Conservation (phyloP, 2,797 vertebrate genomes). For the Acanthurus lineatus region DNA sequence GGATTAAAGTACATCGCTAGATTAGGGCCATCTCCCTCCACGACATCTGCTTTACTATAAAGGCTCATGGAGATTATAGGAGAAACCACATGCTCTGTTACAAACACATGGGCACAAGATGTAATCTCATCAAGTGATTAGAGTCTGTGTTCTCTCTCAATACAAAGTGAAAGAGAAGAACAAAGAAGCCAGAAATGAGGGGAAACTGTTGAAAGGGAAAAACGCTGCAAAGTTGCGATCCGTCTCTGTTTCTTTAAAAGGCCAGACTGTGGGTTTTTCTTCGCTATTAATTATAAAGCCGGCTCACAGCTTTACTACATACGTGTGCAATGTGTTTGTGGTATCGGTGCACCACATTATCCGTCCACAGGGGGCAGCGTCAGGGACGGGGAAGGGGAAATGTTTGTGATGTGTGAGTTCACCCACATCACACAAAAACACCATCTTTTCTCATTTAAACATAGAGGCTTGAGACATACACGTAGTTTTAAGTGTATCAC, state of each 20-base stretch:
- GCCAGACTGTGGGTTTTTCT: slow-evolving; percentile 40
- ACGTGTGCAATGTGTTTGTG: slow-evolving; percentile 9
- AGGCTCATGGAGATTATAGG: slow-evolving; percentile 72
- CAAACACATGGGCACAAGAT: slow-evolving; percentile 75
- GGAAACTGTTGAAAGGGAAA: slow-evolving; percentile 25
- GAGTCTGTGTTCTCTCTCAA: slow-evolving; percentile 58
- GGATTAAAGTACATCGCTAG: slow-evolving; percentile 75
- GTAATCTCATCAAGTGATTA: slow-evolving; percentile 85
- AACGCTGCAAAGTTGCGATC: slow-evolving; percentile 19
- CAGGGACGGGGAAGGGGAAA: background rate
- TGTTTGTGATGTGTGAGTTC: background rate
- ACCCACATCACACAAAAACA: background rate
- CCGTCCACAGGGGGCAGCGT: slow-evolving; percentile 4
- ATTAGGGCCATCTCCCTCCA: slow-evolving; percentile 75
- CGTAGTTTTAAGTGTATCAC: background rate
- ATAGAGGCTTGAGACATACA: background rate
- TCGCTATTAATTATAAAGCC: slow-evolving; percentile 50
- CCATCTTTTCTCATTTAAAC: too few relatives aligned
- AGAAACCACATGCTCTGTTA: slow-evolving; percentile 72
- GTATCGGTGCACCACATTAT: slow-evolving; percentile 1
- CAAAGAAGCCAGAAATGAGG: slow-evolving; percentile 45
- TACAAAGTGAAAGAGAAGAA: slow-evolving; percentile 51
- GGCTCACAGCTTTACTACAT: background rate
- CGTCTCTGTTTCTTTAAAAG: slow-evolving; percentile 19
- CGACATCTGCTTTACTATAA: slow-evolving; percentile 75